These are phyloP conservation scores for Sarcophaga peregrina DNA, from an alignment of 1,140 invertebrate genomes.

Conservation along the genomic window DNA sequence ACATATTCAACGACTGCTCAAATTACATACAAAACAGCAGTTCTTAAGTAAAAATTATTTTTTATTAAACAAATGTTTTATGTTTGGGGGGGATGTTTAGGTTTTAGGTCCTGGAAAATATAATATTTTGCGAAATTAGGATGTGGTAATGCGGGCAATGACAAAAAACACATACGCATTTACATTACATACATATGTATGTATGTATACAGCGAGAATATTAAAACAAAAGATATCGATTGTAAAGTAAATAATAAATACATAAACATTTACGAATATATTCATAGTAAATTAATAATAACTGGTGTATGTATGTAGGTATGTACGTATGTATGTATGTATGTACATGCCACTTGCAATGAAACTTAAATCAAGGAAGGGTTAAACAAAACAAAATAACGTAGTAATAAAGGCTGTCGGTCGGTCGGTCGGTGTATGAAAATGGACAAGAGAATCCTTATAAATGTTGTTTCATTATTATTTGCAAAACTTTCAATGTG, in stretches of 20 bases:
- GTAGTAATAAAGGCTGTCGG: too few relatives aligned
- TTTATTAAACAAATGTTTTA: not conserved
- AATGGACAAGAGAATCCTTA: not conserved
- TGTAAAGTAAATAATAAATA: not conserved
- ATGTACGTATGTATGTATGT: not conserved
- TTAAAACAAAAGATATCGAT: not conserved
- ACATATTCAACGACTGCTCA: constrained; percentile 13
- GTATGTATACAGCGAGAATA: not conserved
- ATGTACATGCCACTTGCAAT: not conserved
- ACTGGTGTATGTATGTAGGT: not conserved
- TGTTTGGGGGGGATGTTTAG: not conserved
- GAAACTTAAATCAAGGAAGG: constrained; percentile 2
- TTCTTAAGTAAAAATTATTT: not conserved
- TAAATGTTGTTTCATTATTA: constrained; percentile 15
- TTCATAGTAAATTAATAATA: not conserved
- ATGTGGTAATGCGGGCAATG: not conserved
- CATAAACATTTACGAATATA: not conserved
- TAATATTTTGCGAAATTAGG: constrained; percentile 3
- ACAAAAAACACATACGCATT: not conserved
- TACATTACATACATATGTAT: too few relatives aligned
- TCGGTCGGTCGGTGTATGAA: too few relatives aligned
- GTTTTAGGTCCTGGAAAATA: not conserved
- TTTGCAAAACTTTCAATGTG: not conserved
- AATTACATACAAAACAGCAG: not conserved
- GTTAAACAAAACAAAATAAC: not conserved